phyloP scores from a whole-genome alignment of 2,113 vertebrate species.

The Odocoileus hemionus region DNA sequence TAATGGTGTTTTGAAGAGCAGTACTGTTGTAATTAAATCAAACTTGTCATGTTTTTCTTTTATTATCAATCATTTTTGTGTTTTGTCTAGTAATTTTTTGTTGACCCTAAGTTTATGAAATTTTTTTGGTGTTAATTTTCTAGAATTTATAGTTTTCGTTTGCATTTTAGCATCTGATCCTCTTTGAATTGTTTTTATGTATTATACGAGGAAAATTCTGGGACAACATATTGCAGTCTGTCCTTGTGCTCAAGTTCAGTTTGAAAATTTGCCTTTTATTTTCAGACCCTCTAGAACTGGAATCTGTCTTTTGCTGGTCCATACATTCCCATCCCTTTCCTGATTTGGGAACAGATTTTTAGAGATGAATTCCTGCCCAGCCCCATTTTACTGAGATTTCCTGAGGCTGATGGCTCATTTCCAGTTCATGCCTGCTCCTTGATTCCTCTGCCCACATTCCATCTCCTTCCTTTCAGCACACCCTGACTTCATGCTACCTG shows the following conservation, averaged over 20 bases:
- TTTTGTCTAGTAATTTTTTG: neutral
- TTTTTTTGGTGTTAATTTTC: neutral
- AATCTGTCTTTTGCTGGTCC: neutral
- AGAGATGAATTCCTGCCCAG: neutral
- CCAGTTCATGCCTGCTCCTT: neutral
- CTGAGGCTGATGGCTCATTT: neutral
- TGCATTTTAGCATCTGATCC: neutral
- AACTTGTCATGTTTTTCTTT: neutral
- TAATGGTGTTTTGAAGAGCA: neutral
- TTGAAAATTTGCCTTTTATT: neutral
- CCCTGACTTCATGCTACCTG: no score
- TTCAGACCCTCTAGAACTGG: neutral
- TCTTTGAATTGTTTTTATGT: neutral
- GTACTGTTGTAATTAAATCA: neutral
- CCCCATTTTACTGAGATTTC: neutral
- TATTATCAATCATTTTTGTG: neutral
- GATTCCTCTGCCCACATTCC: neutral
- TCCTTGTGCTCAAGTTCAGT: neutral
- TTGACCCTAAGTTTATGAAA: neutral
- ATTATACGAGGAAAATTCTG: neutral
- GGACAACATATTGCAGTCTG: neutral
- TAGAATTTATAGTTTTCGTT: neutral
- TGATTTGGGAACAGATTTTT: neutral
- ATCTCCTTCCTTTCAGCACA: neutral
- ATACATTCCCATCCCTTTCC: neutral